Conservation (phyloP, 2,113 vertebrate genomes). For the Semicossyphus pulcher region DNA sequence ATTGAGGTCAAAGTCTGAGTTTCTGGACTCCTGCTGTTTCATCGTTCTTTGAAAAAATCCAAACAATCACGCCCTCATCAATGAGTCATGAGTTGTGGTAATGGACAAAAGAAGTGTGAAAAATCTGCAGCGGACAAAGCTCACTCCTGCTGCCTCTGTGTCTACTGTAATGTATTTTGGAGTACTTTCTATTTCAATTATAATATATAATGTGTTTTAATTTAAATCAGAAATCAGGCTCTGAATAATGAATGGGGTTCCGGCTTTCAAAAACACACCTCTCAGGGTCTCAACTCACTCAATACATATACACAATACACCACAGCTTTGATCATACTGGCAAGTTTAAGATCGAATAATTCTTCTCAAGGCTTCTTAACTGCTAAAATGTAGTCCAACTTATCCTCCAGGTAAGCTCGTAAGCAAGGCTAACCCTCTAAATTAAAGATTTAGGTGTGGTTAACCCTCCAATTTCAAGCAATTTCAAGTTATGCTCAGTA, state of each 20-base stretch:
- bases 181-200: conserved; percentile 50
- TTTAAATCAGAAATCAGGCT: no score
- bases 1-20: conserved; percentile 8
- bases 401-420: no score
- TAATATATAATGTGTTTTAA: conserved; percentile 53
- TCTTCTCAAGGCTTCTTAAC: no score
- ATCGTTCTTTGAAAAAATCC: not conserved
- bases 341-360: no score
- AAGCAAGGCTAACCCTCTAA: no score
- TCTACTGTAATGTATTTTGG: conserved; percentile 13
- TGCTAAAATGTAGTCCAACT: no score
- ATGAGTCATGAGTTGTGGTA: conserved; percentile 30
- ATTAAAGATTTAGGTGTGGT: no score
- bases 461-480: no score
- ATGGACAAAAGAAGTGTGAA: conserved; percentile 21
- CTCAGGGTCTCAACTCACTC: no score
- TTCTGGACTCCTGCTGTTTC: conserved; percentile 2
- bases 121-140: conserved; percentile 20
- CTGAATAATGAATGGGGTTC: conserved; percentile 46
- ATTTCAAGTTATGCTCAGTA: no score
- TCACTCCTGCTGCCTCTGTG: not conserved
- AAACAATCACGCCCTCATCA: conserved; percentile 1
- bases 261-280: not conserved
- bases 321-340: no score
- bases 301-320: no score